A percentile compares a stretch with the other conserved stretches of the same genome.
These are phyloP conservation scores for Petrolisthes cinctipes DNA, from an alignment of 2,888 invertebrate species.

Conservation along the genomic window DNA sequence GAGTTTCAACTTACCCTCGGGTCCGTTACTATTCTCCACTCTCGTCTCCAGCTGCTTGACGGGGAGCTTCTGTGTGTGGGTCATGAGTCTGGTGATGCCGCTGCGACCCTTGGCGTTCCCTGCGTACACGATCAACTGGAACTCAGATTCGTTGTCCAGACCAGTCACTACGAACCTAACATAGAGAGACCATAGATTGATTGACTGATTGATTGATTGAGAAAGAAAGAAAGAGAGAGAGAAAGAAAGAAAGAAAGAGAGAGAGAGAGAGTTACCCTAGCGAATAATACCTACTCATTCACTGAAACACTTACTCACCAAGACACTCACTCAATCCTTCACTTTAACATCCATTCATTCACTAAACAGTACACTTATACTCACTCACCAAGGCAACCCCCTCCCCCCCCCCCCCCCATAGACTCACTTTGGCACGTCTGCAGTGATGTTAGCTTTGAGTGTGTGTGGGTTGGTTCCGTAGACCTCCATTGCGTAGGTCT, in stretches of 20 bases:
- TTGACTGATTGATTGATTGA: neutral
- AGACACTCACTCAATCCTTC: neutral
- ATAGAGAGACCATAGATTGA: neutral
- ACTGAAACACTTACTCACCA: too few species aligned
- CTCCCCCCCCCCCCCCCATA: too few species aligned
- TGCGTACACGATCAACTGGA: slow-evolving; percentile 67
- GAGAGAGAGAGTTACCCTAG: neutral
- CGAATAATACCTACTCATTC: too few species aligned
- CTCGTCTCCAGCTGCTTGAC: slow-evolving; percentile 64
- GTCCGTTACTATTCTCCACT: slow-evolving; percentile 42
- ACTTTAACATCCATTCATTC: neutral
- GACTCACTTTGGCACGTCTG: slow-evolving; percentile 41
- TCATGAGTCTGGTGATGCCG: slow-evolving; percentile 62
- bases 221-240: neutral
- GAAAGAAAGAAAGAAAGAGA: neutral
- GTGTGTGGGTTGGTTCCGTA: slow-evolving; percentile 62
- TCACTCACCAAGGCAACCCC: too few species aligned
- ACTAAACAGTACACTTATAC: too few species aligned
- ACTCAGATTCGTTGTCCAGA: slow-evolving; percentile 67
- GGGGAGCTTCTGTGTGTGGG: slow-evolving; percentile 61
- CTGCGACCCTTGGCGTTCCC: slow-evolving; percentile 67
- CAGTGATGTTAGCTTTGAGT: slow-evolving; percentile 58
- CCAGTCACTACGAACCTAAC: slow-evolving; percentile 66
- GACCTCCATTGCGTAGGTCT: slow-evolving; percentile 66
- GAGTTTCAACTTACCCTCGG: neutral